Percentiles rank a stretch among this genome's conserved stretches.
Evolutionary conservation across 2,888 invertebrate species (phyloP).

Genomic region (Apamea monoglypha): DNA sequence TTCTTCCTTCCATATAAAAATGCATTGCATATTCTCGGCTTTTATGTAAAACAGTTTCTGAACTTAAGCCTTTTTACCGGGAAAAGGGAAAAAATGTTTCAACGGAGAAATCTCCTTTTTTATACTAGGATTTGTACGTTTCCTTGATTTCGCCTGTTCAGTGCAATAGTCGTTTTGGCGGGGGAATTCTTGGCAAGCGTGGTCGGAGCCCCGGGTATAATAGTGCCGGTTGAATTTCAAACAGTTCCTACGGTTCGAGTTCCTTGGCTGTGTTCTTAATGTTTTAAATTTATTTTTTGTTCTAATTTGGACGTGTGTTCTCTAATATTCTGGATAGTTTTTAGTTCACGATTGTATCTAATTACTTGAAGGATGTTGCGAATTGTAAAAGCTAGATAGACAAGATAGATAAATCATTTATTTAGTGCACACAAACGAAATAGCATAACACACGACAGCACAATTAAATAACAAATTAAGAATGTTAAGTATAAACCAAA

Average conservation of each 20-base stretch:
- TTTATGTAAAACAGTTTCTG: constrained; percentile 74
- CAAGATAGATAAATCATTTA: background rate
- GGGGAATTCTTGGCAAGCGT: constrained; percentile 57
- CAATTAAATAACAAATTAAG: background rate
- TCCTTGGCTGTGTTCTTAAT: constrained; percentile 57
- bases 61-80: constrained; percentile 72
- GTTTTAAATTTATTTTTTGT: constrained; percentile 51
- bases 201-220: constrained; percentile 58
- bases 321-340: background rate
- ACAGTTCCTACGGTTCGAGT: constrained; percentile 49
- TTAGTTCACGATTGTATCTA: background rate
- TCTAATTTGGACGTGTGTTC: constrained; percentile 47
- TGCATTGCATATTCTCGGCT: constrained; percentile 70
- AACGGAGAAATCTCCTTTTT: constrained; percentile 67
- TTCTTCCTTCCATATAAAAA: constrained; percentile 66
- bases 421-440: background rate
- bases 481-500: too few relatives aligned
- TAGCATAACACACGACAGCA: background rate
- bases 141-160: constrained; percentile 65
- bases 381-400: background rate
- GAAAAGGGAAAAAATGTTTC: constrained; percentile 64
- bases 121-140: constrained; percentile 66
- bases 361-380: background rate
- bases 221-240: constrained; percentile 64
- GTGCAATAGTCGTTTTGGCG: constrained; percentile 60